Percentiles rank a stretch among this genome's conserved stretches.
Conservation (phyloP, 2,113 vertebrate genomes). For the Mesembrinibis cayennensis region DNA sequence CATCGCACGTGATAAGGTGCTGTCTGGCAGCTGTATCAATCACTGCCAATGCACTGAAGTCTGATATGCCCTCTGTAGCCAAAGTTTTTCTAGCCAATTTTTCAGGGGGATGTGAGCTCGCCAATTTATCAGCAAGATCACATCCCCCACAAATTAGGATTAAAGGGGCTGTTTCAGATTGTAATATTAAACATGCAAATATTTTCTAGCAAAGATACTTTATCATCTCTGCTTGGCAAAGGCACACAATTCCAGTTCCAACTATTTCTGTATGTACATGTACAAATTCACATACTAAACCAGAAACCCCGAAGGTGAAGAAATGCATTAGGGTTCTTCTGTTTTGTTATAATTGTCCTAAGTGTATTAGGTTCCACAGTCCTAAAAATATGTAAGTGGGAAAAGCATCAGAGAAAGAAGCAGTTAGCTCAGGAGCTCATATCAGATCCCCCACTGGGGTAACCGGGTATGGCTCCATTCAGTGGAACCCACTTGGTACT, state of each 20-base stretch:
- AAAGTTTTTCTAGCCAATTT: background rate
- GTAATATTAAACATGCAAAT: background rate
- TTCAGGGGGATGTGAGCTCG: background rate
- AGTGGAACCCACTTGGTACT: background rate
- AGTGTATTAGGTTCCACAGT: background rate
- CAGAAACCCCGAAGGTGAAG: background rate
- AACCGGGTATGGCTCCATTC: background rate
- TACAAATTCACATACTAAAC: background rate
- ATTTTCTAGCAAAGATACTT: background rate
- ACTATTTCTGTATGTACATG: background rate
- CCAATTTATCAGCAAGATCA: background rate
- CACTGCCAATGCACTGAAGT: background rate
- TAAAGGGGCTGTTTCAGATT: background rate
- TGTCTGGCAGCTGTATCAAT: background rate
- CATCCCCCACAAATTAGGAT: background rate
- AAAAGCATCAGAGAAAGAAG: background rate
- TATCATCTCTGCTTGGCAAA: background rate
- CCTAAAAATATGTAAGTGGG: background rate
- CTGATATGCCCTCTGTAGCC: background rate
- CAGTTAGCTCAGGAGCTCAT: background rate
- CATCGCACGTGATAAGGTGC: accelerated
- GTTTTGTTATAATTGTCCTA: background rate
- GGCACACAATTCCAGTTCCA: background rate
- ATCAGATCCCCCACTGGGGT: background rate
- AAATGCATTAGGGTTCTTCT: background rate